Conservation (phyloP, 2,797 vertebrate genomes). For the Harpagifer antarcticus region DNA sequence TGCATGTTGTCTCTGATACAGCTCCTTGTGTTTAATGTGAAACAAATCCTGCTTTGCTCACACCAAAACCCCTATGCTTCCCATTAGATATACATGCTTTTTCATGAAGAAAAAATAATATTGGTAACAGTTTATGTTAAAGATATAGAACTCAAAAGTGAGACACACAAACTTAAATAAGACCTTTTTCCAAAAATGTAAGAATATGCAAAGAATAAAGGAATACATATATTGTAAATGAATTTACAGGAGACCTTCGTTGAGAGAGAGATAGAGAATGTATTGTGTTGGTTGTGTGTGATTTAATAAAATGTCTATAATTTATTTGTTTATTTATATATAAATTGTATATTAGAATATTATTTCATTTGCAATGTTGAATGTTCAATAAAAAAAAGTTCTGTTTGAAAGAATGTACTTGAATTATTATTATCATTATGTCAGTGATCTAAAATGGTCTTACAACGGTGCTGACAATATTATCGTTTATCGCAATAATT, state of each 20-base stretch:
- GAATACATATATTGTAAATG: conserved; percentile 8
- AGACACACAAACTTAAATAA: not conserved
- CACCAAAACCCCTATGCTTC: conserved; percentile 1
- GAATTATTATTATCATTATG: too few relatives aligned
- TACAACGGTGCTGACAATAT: too few relatives aligned
- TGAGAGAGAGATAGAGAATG: too few relatives aligned
- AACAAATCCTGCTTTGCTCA: conserved; percentile 13
- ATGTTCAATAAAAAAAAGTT: too few relatives aligned
- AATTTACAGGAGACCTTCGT: not conserved
- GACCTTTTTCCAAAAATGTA: not conserved
- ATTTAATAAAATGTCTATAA: too few relatives aligned
- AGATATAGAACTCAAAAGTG: conserved; percentile 8
- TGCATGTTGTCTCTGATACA: conserved; percentile 49
- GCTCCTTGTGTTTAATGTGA: conserved; percentile 25
- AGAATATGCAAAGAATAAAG: not conserved
- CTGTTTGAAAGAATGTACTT: too few relatives aligned
- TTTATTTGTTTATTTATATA: too few relatives aligned
- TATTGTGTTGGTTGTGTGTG: too few relatives aligned
- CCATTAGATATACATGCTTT: conserved; percentile 27
- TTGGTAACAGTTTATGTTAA: conserved; percentile 21
- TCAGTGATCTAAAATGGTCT: too few relatives aligned
- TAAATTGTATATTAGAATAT: too few relatives aligned
- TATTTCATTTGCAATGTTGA: too few relatives aligned
- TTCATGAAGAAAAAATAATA: not conserved
- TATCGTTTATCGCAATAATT: too few relatives aligned